Base-by-base conservation (phyloP, 2,888 invertebrate genomes). In the Tenthredo livida region DNA sequence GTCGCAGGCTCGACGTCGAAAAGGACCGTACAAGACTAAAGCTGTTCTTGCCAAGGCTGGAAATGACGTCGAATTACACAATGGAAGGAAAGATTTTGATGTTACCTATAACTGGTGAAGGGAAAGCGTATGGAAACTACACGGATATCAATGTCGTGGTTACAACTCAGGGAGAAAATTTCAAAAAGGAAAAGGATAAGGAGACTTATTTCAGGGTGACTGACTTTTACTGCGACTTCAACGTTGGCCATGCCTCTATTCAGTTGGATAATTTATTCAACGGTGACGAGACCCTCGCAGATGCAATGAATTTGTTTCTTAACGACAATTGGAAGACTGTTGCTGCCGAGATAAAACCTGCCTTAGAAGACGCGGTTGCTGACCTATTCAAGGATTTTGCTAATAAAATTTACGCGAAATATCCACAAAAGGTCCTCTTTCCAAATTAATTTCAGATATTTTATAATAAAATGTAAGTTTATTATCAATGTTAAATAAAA, bases 311-410 rank as follows among this genome's bases (percentile, higher is more conserved):
- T 91, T 92, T 95, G 47, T 97, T 97, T 91, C 92, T 97, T 33
- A 97, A 97, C 90, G 96, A 97, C 75, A 97, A 97, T 91, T 97
- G 97, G 97, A 94, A 95, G 89, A 95, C 94, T 47, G 94, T 97
- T 0, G 94, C 96, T 0, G 95, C 95, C 43, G 97, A 97, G 89
- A 94, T 97, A 5, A 96, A 96, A 89, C 96, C 95, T 0, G 95
- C 96, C 0, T 93, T 97, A 90, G 96, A 97, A 90, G 95, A 95
- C 84, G 95, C 95, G 0, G 94, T 96, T 73, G 94, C 95, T 0
- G 93, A 94, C 12, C 93, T 96, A 12, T 94, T 96, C 87, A 95
- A 95, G 88, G 94, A 94, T 25, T 94, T 96, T 70, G 94, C 95
- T 2, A 95, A 95, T 88, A 95, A 95, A 89, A 94, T 96, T 43